These are phyloP conservation scores for Iphiclides podalirius DNA, from an alignment of 2,888 invertebrate genomes.

Conservation along the genomic window DNA sequence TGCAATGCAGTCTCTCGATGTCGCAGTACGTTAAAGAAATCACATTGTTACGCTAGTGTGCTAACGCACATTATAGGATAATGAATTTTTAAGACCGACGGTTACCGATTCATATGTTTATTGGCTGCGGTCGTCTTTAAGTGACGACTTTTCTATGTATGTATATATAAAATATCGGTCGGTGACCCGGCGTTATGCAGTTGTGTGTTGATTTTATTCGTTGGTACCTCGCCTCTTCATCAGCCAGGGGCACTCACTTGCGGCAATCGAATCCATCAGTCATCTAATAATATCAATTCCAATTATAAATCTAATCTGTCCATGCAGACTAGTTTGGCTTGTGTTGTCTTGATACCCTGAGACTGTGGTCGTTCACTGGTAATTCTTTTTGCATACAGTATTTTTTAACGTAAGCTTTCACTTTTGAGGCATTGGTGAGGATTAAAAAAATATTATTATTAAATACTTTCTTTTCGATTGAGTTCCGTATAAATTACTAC, in stretches of 20 bases:
- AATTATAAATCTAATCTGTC: neutral
- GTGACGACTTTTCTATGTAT: constrained; percentile 8
- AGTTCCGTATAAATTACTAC: neutral
- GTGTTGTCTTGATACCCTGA: constrained; percentile 8
- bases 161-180: constrained; percentile 46
- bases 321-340: constrained; percentile 8
- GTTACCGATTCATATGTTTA: constrained; percentile 63
- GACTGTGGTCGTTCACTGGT: constrained; percentile 8
- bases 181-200: constrained; percentile 60
- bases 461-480: no score
- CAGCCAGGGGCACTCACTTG: constrained; percentile 53
- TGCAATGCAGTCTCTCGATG: constrained; percentile 83
- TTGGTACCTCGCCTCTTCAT: constrained; percentile 39
- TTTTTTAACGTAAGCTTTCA: neutral
- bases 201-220: constrained; percentile 46
- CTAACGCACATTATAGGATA: constrained; percentile 70
- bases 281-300: constrained; percentile 9
- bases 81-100: constrained; percentile 47
- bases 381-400: constrained; percentile 7
- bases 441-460: no score
- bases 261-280: constrained; percentile 30
- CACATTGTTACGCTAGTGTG: constrained; percentile 76
- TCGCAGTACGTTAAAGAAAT: constrained; percentile 78
- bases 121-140: constrained; percentile 3
- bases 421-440: no score